Conservation (phyloP, 2,797 vertebrate species). For the Cyprinodon diabolis region DNA sequence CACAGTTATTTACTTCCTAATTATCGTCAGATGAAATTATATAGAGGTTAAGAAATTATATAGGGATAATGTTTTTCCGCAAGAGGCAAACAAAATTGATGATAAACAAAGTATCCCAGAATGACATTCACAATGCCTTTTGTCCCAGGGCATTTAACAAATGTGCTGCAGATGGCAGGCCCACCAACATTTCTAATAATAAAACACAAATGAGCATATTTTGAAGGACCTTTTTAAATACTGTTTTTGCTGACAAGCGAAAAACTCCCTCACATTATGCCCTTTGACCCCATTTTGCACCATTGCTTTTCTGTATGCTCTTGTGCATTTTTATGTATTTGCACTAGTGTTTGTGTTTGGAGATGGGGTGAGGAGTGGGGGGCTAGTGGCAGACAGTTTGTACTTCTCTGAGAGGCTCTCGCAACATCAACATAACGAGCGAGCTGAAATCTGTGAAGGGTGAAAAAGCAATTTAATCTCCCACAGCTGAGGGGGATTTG, state of each 20-base stretch:
- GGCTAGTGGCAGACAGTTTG: slow-evolving; percentile 64
- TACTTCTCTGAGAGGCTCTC: slow-evolving; percentile 70
- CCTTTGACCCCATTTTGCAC: slow-evolving; percentile 19
- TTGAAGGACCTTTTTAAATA: slow-evolving; percentile 2
- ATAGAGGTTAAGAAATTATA: not conserved
- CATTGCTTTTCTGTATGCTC: slow-evolving; percentile 24
- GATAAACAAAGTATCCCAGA: slow-evolving; percentile 9
- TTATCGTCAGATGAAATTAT: slow-evolving; percentile 1
- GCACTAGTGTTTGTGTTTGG: slow-evolving; percentile 29
- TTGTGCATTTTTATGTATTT: slow-evolving; percentile 25
- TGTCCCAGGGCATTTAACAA: slow-evolving; percentile 35
- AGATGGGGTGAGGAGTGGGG: slow-evolving; percentile 1
- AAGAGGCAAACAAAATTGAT: slow-evolving; percentile 17
- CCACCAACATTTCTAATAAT: slow-evolving; percentile 19
- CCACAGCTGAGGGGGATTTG: slow-evolving; percentile 78
- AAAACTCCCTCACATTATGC: slow-evolving; percentile 25
- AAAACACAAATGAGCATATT: slow-evolving; percentile 8
- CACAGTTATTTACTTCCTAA: not conserved
- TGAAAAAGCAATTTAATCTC: slow-evolving; percentile 84
- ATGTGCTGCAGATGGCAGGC: slow-evolving; percentile 14
- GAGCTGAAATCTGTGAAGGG: slow-evolving; percentile 78
- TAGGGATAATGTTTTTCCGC: not conserved
- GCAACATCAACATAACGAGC: slow-evolving; percentile 81
- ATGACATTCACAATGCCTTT: slow-evolving; percentile 26
- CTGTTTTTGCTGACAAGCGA: slow-evolving; percentile 18